These are phyloP conservation scores for Nyctalus aviator DNA, from an alignment of 2,797 vertebrate species.

Conservation along the genomic window DNA sequence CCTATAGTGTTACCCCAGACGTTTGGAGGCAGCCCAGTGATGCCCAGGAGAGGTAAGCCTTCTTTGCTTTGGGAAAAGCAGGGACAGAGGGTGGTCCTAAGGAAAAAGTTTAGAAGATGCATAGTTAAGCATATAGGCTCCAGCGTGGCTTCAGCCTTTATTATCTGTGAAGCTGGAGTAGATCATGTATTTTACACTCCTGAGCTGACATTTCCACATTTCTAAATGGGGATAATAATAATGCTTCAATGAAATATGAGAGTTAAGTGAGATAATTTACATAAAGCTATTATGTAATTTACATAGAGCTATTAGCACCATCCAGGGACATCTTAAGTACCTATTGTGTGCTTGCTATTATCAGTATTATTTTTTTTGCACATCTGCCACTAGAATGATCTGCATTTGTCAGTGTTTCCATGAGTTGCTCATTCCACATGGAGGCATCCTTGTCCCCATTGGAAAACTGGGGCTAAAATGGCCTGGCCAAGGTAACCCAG, in stretches of 20 bases:
- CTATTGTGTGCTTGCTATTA: neutral
- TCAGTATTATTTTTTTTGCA: neutral
- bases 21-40: neutral
- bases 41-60: neutral
- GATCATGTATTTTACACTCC: neutral
- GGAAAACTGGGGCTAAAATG: neutral
- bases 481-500: neutral
- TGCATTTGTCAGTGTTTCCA: neutral
- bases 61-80: neutral
- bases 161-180: neutral
- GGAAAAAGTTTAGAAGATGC: neutral
- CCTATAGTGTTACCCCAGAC: neutral
- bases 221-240: neutral
- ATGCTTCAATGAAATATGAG: neutral
- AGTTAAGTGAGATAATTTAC: neutral
- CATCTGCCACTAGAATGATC: neutral
- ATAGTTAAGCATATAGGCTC: no score
- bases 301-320: neutral
- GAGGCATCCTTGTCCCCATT: neutral
- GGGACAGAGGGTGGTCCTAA: no score
- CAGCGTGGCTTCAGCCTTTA: neutral
- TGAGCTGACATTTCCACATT: neutral
- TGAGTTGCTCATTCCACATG: neutral
- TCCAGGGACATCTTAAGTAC: neutral
- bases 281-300: neutral